Percentiles rank a stretch among this genome's conserved stretches.
phyloP scores from a whole-genome alignment of 2,888 invertebrate species.

The Drosophila buzzatii region DNA sequence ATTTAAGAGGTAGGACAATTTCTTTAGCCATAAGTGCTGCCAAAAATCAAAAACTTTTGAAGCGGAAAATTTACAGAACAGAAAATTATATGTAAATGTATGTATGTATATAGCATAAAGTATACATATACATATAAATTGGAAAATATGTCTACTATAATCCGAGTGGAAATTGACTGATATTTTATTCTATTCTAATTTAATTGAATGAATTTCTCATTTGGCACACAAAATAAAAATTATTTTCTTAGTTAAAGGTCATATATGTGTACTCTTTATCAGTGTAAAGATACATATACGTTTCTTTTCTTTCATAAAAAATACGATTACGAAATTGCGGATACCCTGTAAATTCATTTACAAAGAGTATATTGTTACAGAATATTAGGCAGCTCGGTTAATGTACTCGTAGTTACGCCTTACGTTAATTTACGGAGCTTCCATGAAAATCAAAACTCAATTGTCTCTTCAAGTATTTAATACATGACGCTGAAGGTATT shows the following conservation, averaged over 20 bases:
- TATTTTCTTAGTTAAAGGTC: neutral
- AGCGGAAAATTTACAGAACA: neutral
- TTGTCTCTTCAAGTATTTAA: slow-evolving; percentile 39
- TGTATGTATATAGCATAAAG: too few species aligned
- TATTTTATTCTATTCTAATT: neutral
- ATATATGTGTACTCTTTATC: neutral
- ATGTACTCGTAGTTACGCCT: neutral
- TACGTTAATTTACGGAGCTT: neutral
- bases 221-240: too few species aligned
- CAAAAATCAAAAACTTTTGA: neutral
- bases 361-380: neutral
- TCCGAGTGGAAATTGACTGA: neutral
- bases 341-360: neutral
- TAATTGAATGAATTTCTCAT: neutral
- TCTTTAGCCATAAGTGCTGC: neutral
- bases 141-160: too few species aligned
- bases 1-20: neutral
- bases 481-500: slow-evolving; percentile 48
- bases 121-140: too few species aligned
- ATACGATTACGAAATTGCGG: neutral
- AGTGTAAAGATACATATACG: neutral
- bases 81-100: too few species aligned
- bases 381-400: neutral
- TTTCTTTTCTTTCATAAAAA: neutral
- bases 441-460: neutral